Evolutionary conservation across 2,113 vertebrate species (phyloP).

Genomic region (Sakesphorus luctuosus): DNA sequence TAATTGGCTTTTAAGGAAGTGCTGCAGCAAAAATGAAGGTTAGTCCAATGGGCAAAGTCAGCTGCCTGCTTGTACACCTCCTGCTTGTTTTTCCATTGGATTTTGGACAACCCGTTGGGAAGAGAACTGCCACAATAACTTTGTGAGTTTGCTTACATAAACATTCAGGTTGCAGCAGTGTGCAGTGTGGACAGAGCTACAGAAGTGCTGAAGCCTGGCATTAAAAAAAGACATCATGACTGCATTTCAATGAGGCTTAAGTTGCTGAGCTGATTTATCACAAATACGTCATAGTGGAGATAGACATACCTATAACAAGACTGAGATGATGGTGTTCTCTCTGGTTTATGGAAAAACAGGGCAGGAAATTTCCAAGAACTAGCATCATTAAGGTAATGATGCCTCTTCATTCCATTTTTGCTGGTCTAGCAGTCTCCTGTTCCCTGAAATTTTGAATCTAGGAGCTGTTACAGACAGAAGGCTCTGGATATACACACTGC

Average conservation of each 20-base stretch:
- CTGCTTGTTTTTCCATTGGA: not conserved
- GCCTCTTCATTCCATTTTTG: not conserved
- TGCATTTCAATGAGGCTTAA: not conserved
- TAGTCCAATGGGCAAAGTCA: not conserved
- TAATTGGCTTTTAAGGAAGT: conserved; percentile 13
- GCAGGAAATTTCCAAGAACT: not conserved
- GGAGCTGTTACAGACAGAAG: not conserved
- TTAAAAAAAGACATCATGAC: not conserved
- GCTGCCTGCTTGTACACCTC: not conserved
- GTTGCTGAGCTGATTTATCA: not conserved
- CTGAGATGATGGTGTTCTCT: not conserved
- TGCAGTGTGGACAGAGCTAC: not conserved
- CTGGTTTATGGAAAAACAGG: not conserved
- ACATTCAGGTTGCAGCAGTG: not conserved
- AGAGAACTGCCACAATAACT: not conserved
- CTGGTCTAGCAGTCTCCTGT: not conserved
- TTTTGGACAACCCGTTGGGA: not conserved
- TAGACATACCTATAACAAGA: not conserved
- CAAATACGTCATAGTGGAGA: not conserved
- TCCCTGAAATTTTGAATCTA: not conserved
- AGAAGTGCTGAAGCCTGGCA: not conserved
- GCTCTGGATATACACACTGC: not conserved
- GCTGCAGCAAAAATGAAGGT: not conserved
- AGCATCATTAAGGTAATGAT: not conserved
- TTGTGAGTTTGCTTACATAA: not conserved